Evolutionary conservation across 2,888 invertebrate genomes (phyloP), one percentile per base, ranked within the genome.

Genomic region (Acheta domesticus): DNA sequence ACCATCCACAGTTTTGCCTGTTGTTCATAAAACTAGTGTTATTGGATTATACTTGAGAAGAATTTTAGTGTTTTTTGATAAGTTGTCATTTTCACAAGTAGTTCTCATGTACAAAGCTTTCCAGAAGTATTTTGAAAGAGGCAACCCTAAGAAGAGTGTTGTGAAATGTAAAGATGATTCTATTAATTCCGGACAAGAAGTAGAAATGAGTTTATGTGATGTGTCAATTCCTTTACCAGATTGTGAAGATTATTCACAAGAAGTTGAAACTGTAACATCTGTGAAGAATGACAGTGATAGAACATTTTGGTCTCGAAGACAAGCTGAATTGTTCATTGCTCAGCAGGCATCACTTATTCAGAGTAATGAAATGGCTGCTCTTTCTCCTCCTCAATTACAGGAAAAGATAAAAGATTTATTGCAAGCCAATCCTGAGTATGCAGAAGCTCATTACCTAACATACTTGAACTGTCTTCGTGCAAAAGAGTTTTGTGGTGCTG

Each of bases 381-480:
- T 96, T 83, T 88, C 92, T 3, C 94, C 97, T 0, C 89, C 90
- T 81, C 91, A 93, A 83, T 87, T 97, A 81, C 95, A 96, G 85
- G 91, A 90, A 84, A 91, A 91, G 82, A 92, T 96, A 49, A 89
- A 89, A 82, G 91, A 92, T 84, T 91, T 96, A 81, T 89, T 95
- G 77, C 90, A 90, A 84, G 92, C 92, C 82, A 93, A 94, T 87
- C 94, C 94, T 11, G 93, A 94, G 84, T 91, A 94, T 85, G 91
- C 94, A 48, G 95, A 95, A 88, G 93, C 94, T 82, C 96, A 97
- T 88, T 97, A 94, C 85, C 89, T 98, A 74, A 95, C 94, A 84
- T 97, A 96, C 86, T 88, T 98, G 85, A 98, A 98, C 87, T 95
- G 94, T 85, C 87, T 97, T 81, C 89, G 97, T 36, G 91, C 95